Conservation (phyloP, 2,888 invertebrate genomes). For the Bellardia bayeri region DNA sequence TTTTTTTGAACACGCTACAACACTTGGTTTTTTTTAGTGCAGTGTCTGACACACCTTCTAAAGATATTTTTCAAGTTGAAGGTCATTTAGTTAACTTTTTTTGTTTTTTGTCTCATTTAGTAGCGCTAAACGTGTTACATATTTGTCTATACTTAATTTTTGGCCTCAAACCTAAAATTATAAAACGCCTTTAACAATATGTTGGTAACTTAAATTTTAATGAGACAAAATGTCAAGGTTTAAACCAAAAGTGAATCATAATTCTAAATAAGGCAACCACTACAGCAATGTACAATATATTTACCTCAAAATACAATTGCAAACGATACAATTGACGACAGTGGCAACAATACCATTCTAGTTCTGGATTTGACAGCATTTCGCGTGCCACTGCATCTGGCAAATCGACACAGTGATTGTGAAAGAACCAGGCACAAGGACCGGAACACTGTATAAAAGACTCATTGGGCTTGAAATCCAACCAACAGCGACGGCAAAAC, state of each 20-base stretch:
- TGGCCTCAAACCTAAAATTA: slow-evolving; percentile 3
- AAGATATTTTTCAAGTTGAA: slow-evolving; percentile 64
- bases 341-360: slow-evolving; percentile 82
- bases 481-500: slow-evolving; percentile 84
- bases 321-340: slow-evolving; percentile 82
- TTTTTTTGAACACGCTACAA: slow-evolving; percentile 5
- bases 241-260: slow-evolving; percentile 14
- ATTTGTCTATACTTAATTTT: slow-evolving; percentile 11
- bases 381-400: slow-evolving; percentile 77
- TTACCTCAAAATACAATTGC: slow-evolving; percentile 83
- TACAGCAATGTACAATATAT: slow-evolving; percentile 22
- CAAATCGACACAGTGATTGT: slow-evolving; percentile 80
- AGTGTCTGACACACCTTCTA: slow-evolving; percentile 41
- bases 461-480: slow-evolving; percentile 81
- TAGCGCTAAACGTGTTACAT: slow-evolving; percentile 13
- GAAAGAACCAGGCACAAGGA: slow-evolving; percentile 81
- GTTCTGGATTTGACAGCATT: slow-evolving; percentile 74
- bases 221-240: slow-evolving; percentile 63
- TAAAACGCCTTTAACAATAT: slow-evolving; percentile 33
- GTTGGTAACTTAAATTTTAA: slow-evolving; percentile 16
- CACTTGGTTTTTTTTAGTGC: neutral
- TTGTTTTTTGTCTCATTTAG: neutral
- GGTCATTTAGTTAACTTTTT: slow-evolving; percentile 10
- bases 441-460: slow-evolving; percentile 80
- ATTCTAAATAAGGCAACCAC: neutral